Evolutionary conservation across 1,140 invertebrate genomes (phyloP), one percentile per base, ranked within the genome.

Genomic region (Dryas iulia): DNA sequence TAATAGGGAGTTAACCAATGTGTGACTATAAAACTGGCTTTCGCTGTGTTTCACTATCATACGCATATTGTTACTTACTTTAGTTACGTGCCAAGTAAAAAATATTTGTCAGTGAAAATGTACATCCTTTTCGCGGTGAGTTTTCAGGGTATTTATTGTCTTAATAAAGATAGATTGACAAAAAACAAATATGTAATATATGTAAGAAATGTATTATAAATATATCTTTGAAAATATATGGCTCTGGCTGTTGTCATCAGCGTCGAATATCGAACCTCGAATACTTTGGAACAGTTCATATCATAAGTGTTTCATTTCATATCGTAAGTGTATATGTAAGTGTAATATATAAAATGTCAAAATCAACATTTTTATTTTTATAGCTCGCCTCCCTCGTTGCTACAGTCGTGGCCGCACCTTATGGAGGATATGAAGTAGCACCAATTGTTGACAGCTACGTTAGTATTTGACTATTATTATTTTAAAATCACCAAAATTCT

Each of bases 61-160:
- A 71, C 56, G 62, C 18, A 59, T 69, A 69, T 28, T 39, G 52
- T 59, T 66, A 71, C 52, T 69, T 28, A 64, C 31, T 65, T 60
- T 65, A 71, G 23, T 33, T 68, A 31, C 57, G 63, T 59, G 39
- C 53, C 24, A 58, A 69, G 66, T 58, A 62, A 72, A 58, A 70
- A 39, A 18, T 39, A 10, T 66, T 72, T 69, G 25, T 59, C 53
- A 31, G 39, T 70, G 61, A 87, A 71, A 78, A 90, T 90, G 86
- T 80, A 84, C 76, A 72, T 63, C 66, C 83, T 83, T 69, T 63
- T 89, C 47, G 76, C 80, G 80, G 87, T 89, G 76, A 87, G 87
- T 77, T 39, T 5, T 18, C 14, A n/a, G 2, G 14, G 5, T 21
- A 6, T 7, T 31, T 23, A 18, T 21, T n/a, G n/a, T n/a, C n/a